A percentile compares a stretch with the other conserved stretches of the same genome.
Conservation (phyloP, 2,797 vertebrate species). For the Ctenochaetus hawaiiensis region DNA sequence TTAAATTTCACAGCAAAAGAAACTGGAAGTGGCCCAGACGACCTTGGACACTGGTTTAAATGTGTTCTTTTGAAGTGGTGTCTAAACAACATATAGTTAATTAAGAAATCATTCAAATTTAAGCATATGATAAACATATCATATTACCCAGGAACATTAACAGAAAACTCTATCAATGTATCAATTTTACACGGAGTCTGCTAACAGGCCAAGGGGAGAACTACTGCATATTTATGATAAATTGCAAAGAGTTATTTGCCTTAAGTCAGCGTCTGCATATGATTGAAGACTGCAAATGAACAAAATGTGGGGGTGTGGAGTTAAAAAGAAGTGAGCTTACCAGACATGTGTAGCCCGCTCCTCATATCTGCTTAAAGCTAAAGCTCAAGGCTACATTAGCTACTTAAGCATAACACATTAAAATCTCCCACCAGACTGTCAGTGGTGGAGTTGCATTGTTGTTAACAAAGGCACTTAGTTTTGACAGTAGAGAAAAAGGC, state of each 20-base stretch:
- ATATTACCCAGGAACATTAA: not conserved
- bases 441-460: not conserved
- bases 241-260: not conserved
- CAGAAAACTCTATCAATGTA: too few species aligned
- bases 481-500: slow-evolving; percentile 2
- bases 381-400: not conserved
- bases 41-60: slow-evolving; percentile 17
- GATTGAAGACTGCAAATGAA: not conserved
- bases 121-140: not conserved
- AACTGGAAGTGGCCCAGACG: not conserved
- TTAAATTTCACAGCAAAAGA: slow-evolving; percentile 19
- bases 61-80: not conserved
- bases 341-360: not conserved
- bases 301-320: not conserved
- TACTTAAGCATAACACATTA: not conserved
- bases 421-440: not conserved
- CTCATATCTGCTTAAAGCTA: not conserved
- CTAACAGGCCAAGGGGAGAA: too few species aligned
- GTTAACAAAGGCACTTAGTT: not conserved
- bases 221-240: not conserved
- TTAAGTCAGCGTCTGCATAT: too few species aligned
- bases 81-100: not conserved
- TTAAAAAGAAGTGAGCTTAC: not conserved
- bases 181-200: too few species aligned
- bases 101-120: not conserved